phyloP scores from a whole-genome alignment of 2,888 invertebrate genomes.

The Notocelia uddmanniana region DNA sequence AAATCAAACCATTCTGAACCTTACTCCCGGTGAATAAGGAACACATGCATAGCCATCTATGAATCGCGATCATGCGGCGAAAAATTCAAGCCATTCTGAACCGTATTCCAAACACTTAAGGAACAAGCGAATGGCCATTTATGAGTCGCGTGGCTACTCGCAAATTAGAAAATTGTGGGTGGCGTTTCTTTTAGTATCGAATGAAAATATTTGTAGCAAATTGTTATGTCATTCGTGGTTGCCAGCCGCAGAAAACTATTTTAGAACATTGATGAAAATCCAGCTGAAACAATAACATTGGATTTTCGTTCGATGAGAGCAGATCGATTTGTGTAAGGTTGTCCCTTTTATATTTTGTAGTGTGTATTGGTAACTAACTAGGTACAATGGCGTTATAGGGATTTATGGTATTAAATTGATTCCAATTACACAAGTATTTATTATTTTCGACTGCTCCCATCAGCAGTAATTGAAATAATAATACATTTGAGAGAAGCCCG shows the following conservation, averaged over 20 bases:
- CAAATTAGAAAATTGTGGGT: constrained; percentile 29
- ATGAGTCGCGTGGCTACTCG: not conserved
- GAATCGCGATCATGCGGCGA: not conserved
- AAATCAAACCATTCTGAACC: not conserved
- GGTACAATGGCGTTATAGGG: too few relatives aligned
- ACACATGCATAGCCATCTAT: not conserved
- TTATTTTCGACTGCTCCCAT: not conserved
- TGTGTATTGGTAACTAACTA: too few relatives aligned
- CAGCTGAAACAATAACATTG: not conserved
- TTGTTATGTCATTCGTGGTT: constrained; percentile 20
- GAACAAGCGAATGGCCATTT: not conserved
- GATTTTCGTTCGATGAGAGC: not conserved
- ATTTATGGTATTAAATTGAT: not conserved
- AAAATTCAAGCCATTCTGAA: not conserved
- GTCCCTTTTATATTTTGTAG: too few relatives aligned
- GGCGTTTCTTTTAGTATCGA: not conserved
- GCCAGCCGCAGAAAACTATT: not conserved
- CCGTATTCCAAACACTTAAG: constrained; percentile 13
- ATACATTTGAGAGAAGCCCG: constrained; percentile 17
- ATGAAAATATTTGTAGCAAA: constrained; percentile 32
- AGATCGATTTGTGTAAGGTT: too few relatives aligned
- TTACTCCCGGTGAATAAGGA: constrained; percentile 11
- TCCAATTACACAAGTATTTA: not conserved
- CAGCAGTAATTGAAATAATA: not conserved
- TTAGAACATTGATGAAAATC: not conserved